Conservation (phyloP, 1,140 invertebrate genomes). For the Cydia fagiglandana region DNA sequence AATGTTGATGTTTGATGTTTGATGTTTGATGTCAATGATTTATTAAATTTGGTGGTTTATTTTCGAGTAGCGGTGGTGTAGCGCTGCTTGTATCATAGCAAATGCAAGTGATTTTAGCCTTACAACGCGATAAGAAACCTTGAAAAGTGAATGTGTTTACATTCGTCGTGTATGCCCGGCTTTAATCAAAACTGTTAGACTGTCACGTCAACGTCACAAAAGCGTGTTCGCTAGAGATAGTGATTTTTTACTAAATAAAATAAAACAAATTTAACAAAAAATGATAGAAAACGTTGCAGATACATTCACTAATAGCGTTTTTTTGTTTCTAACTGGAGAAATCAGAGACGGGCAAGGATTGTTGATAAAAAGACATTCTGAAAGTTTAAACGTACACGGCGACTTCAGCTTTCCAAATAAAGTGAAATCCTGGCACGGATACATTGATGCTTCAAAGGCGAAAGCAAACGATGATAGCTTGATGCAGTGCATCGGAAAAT, state of each 20-base stretch:
- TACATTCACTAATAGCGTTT: slow-evolving; percentile 48
- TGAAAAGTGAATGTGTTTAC: too few species aligned
- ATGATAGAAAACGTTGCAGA: slow-evolving; percentile 57
- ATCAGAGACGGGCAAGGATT: slow-evolving; percentile 42
- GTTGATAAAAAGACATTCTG: slow-evolving; percentile 76
- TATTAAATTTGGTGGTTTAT: too few species aligned
- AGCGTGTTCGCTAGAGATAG: not conserved
- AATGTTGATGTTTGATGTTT: too few species aligned
- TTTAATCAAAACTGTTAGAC: not conserved
- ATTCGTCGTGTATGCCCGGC: not conserved
- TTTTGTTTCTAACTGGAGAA: slow-evolving; percentile 48
- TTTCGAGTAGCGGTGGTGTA: too few species aligned
- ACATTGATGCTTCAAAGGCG: slow-evolving; percentile 44
- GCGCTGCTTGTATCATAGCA: too few species aligned
- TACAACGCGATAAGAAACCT: too few species aligned
- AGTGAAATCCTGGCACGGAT: slow-evolving; percentile 75
- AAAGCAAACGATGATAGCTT: slow-evolving; percentile 40
- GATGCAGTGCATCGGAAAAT: slow-evolving; percentile 55
- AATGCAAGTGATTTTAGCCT: too few species aligned
- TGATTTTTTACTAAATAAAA: not conserved
- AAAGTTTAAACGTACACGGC: slow-evolving; percentile 69
- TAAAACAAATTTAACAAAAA: slow-evolving; percentile 24
- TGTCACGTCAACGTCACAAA: not conserved
- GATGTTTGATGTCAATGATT: too few species aligned
- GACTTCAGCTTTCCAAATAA: slow-evolving; percentile 78